Evolutionary conservation across 2,888 invertebrate species (phyloP), one percentile per base, ranked within the genome.

Genomic region (Phrixothrix hirtus): DNA sequence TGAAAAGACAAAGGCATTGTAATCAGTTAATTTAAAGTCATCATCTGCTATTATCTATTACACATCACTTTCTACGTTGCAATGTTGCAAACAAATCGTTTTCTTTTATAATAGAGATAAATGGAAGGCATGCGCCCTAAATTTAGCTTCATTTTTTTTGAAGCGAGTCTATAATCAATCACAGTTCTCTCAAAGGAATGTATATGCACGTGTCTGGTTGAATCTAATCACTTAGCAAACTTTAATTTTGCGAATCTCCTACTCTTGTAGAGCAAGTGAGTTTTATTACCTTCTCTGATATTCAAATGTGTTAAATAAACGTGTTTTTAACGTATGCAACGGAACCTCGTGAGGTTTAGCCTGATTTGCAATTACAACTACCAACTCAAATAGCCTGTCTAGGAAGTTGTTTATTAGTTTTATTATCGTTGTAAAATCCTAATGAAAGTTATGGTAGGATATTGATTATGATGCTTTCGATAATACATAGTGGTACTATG

Each of bases 41-140:
- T 4, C 17, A 10, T n/a, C 30, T 27, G 31, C 43, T 36, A 35
- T 43, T 42, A 47, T 48, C 43, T 30, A 48, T 53, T 38, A 38
- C 14, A 26, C 17, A 43, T 52, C 35, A 36, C 35, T 39, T 38
- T 43, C 42, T 17, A 32, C 29, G 43, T 46, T 53, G 25, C 47
- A 36, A 47, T 43, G 38, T 30, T 47, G 21, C 11, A 38, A 43
- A 54, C 59, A 59, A 59, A 59, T 56, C 56, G 57, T 48, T 57
- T 59, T 55, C 58, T 58, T 57, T 54, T 59, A 46, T 55, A 59
- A 59, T 59, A 54, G 54, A 59, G 59, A 59, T 59, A 59, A 56
- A 59, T 57, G 54, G 29, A 36, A 36, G 54, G 54, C 51, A 46
- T 48, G 47, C 53, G 43, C 53, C 48, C 53, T 39, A 51, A 56